Base-by-base conservation (phyloP, 2,888 invertebrate genomes). In the Drosophila koepferae region DNA sequence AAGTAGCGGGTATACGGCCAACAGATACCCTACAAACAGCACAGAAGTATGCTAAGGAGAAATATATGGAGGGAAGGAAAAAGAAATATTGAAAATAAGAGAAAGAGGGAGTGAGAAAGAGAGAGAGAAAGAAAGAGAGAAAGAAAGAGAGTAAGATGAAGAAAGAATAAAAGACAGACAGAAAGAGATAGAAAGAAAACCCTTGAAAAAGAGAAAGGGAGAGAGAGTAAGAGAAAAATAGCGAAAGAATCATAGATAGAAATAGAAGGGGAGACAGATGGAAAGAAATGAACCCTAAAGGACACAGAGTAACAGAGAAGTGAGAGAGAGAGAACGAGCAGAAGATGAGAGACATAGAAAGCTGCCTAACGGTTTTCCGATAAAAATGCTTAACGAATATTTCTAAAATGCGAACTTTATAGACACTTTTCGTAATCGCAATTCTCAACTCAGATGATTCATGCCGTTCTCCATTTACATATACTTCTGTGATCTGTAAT, bases 31-130 rank as follows among this genome's bases (percentile, higher is more conserved):
- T 62, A 12, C 12, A 36, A 5, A 2, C 8, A 7, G 20, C 23
- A 8, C 12, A 38, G 55, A 64, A 77, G 43, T 43, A 60, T 43
- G 69, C 53, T 67, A 63, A 3, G 14, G 3, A 38, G 5, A 38
- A 6, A 38, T 5, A 38, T 14, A 38, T 6, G 0, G 16, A 6
- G 38, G 14, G 38, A 38, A 16, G 2, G 38, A 16, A 2, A 16
- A 16, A 16, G 1, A 28, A 28, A 9, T 34, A 44, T 18, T 2
- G 7, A 46, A 23, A 46, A 34, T 34, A 9, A 9, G 9, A 5
- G 20, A 12, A 7, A 8, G 34, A 9, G 9, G 1, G 34, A 9
- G 9, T 0, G 4, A 8, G 5, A 20, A 1, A 20, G 9, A 5
- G 0, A 23, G 16, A 9, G 28, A 9, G 10, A 23, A 7, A 23